A percentile compares a stretch with the other conserved stretches of the same genome.
phyloP scores from a whole-genome alignment of 2,888 invertebrate species.

The Drepana falcataria region DNA sequence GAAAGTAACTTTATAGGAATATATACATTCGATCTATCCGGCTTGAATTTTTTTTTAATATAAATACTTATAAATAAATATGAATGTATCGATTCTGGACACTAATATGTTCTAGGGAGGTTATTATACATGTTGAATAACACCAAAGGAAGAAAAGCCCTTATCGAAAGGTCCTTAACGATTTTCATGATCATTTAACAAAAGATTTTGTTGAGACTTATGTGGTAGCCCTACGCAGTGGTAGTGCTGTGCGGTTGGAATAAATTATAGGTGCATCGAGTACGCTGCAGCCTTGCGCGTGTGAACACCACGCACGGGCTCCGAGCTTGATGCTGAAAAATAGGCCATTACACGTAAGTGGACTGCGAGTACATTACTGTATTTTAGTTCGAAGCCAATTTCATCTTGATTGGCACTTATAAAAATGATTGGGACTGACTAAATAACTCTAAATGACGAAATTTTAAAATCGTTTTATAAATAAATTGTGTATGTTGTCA shows the following conservation, averaged over 20 bases:
- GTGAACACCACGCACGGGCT: not conserved
- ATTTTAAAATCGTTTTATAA: not conserved
- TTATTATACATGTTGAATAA: no score
- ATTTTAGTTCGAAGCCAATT: not conserved
- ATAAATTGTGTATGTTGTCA: no score
- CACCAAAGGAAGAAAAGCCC: no score
- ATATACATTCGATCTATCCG: no score
- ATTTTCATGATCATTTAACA: no score
- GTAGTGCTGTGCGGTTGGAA: constrained; percentile 8
- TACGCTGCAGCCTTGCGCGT: constrained; percentile 1
- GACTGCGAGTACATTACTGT: not conserved
- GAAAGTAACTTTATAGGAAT: no score
- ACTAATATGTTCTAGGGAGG: no score
- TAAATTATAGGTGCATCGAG: constrained; percentile 12
- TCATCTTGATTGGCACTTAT: not conserved
- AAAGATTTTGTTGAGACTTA: not conserved
- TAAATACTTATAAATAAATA: no score
- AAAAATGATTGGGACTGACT: not conserved
- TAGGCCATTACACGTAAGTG: not conserved
- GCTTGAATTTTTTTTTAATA: no score
- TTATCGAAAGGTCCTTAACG: no score
- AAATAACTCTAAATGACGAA: not conserved
- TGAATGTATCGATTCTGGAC: no score
- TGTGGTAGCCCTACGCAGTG: not conserved
- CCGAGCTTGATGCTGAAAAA: not conserved